Base-by-base conservation (phyloP, 2,888 invertebrate genomes). In the Cyclophora albipunctata region DNA sequence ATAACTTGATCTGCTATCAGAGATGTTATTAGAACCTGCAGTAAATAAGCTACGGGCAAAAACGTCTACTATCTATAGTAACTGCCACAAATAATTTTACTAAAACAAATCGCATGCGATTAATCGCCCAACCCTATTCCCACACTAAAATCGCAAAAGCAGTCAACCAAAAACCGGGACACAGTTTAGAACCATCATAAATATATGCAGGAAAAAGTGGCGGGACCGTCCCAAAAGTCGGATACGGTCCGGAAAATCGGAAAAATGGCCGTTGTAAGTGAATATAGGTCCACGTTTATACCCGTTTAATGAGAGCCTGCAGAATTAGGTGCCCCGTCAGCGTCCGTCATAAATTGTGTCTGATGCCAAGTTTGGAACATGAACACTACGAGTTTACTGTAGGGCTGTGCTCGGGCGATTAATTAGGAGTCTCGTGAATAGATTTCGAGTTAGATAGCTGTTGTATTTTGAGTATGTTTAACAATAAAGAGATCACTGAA, bases 311-410 rank as follows among this genome's bases (percentile, higher is more conserved):
- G 86, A 85, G 84, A 72, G 73, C 68, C 66, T 67, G 63, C 69
- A 59, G 82, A 84, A 85, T 84, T 83, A 84, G 82, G 69, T 71
- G 74, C 34, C 34, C 64, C 71, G 78, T 80, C 82, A 77, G 78
- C 70, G 71, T 63, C 73, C 76, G 73, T 84, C 85, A 83, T 87
- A 86, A 86, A 86, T 86, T 87, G 82, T 81, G 84, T 73, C 79
- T 73, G 68, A 74, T 77, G 70, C 69, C 60, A 60, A 64, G 66
- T 58, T 63, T 58, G 37, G 37, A 5, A 5, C 37, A 5, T 57
- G 50, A 53, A 57, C 46, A 54, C 48, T 54, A 20, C 20, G 20
- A 20, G 20, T 20, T 20, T 20, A 20, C 20, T 20, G 20, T 20
- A 57, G 46, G 40, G 58, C 55, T 45, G 55, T 40, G 51, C 43